Conservation (phyloP, 2,888 invertebrate species). For the Diarsia dahlii region DNA sequence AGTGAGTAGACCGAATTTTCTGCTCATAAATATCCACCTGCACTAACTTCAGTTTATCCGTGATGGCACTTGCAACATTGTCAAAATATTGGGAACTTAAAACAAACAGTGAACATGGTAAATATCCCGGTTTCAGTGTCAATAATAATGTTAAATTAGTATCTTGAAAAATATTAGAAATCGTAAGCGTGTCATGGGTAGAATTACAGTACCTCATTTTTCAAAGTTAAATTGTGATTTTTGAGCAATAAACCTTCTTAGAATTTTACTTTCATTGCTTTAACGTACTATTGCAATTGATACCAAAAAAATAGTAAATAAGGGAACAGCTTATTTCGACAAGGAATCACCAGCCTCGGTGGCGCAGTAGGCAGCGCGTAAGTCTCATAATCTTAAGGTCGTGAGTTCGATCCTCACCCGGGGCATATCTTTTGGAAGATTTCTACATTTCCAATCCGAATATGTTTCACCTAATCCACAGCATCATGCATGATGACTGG, state of each 20-base stretch:
- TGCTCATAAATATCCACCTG: too few species aligned
- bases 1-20: too few species aligned
- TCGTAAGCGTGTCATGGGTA: not conserved
- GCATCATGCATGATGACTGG: too few species aligned
- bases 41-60: too few species aligned
- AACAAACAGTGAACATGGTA: too few species aligned
- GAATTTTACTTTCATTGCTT: not conserved
- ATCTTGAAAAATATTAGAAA: not conserved
- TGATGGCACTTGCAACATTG: too few species aligned
- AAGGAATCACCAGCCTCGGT: conserved; percentile 91
- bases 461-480: too few species aligned
- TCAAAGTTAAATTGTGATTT: not conserved
- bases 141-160: not conserved
- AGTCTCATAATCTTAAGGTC: conserved; percentile 98
- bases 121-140: too few species aligned
- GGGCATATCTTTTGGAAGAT: conserved; percentile 54
- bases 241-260: not conserved
- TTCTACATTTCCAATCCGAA: not conserved
- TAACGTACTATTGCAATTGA: not conserved
- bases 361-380: conserved; percentile 97
- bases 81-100: too few species aligned
- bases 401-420: conserved; percentile 78
- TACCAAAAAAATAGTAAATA: not conserved
- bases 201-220: not conserved
- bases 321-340: not conserved